Percentiles rank a stretch among this genome's conserved stretches.
phyloP scores from a whole-genome alignment of 2,888 invertebrate genomes.

The Sarcophaga variegata region DNA sequence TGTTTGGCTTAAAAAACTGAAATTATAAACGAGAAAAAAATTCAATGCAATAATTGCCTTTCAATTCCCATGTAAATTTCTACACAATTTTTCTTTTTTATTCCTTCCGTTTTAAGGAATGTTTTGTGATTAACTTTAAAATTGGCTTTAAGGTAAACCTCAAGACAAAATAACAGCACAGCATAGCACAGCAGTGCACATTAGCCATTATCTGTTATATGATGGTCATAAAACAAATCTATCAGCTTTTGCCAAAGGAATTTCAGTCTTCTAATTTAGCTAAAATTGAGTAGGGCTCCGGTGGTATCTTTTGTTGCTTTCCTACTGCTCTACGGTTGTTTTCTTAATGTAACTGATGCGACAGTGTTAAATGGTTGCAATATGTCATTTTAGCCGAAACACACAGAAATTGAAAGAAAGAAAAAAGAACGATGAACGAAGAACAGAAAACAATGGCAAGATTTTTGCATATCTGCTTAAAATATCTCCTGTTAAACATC shows the following conservation, averaged over 20 bases:
- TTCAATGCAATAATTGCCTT: slow-evolving; percentile 14
- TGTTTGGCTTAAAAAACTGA: slow-evolving; percentile 12
- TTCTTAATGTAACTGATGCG: slow-evolving; percentile 67
- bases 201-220: slow-evolving; percentile 11
- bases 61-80: background rate
- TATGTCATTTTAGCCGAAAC: slow-evolving; percentile 77
- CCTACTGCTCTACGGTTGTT: slow-evolving; percentile 70
- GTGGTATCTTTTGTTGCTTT: background rate
- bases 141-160: slow-evolving; percentile 61
- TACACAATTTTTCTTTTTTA: slow-evolving; percentile 18
- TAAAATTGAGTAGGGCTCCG: slow-evolving; percentile 42
- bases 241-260: slow-evolving; percentile 47
- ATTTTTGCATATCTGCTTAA: slow-evolving; percentile 67
- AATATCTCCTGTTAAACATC: slow-evolving; percentile 55
- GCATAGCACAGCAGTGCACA: background rate
- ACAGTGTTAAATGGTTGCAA: slow-evolving; percentile 80
- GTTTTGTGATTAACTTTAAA: slow-evolving; percentile 53
- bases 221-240: slow-evolving; percentile 56
- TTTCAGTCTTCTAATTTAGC: slow-evolving; percentile 61
- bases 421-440: background rate
- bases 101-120: slow-evolving; percentile 12
- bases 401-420: slow-evolving; percentile 51
- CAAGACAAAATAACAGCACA: background rate
- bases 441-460: slow-evolving; percentile 59
- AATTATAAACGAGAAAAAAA: slow-evolving; percentile 7